Conservation (phyloP, 2,113 vertebrate genomes). For the Merops nubicus region DNA sequence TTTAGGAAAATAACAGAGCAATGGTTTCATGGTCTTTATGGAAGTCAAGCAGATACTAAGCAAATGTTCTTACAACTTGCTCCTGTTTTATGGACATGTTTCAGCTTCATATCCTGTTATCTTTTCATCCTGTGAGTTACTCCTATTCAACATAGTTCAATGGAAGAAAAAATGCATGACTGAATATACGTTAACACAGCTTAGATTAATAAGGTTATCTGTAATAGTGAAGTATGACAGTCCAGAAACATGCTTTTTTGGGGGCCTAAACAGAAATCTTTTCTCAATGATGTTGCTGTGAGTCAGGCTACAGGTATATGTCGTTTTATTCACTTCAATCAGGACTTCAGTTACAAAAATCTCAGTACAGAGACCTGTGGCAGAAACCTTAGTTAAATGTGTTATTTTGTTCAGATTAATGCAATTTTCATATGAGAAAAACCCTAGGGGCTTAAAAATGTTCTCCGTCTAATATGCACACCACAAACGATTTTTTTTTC, state of each 20-base stretch:
- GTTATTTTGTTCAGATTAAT: not conserved
- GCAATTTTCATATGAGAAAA: not conserved
- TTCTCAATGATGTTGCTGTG: not conserved
- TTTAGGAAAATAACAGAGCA: not conserved
- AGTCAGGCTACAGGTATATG: not conserved
- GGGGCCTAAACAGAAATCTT: not conserved
- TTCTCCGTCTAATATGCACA: not conserved
- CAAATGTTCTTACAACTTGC: not conserved
- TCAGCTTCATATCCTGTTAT: not conserved
- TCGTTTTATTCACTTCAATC: not conserved
- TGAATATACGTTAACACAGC: not conserved
- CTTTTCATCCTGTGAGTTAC: not conserved
- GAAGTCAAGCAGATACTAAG: not conserved
- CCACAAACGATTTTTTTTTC: not conserved
- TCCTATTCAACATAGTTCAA: not conserved
- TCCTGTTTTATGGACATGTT: not conserved
- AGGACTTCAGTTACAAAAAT: not conserved
- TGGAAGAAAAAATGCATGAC: not conserved
- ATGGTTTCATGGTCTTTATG: not conserved
- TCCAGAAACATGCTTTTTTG: not conserved
- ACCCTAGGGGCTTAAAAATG: fast-evolving
- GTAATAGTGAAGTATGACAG: not conserved
- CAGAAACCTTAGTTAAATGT: not conserved
- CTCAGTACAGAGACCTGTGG: not conserved
- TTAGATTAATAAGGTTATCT: not conserved